Base-by-base conservation (phyloP, 2,888 invertebrate species). In the Nematopogon swammerdamellus region DNA sequence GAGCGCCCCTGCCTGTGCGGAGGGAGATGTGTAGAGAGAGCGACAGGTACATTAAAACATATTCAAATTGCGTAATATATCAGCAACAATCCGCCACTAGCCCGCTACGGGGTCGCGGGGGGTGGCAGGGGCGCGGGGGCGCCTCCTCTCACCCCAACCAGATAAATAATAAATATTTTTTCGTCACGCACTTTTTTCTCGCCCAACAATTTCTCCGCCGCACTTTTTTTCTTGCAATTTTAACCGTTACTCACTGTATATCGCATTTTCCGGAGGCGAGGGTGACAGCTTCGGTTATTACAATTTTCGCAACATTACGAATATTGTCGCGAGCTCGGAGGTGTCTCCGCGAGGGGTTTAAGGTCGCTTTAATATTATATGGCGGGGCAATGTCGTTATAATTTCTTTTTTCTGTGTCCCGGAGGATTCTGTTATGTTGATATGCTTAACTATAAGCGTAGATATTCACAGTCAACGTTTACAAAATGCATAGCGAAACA, bases 271-370 rank as follows among this genome's bases (percentile, higher is more conserved):
- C 50, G 48, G 36, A 45, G 51, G 36, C 36, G 36, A 36, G 53
- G 50, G 53, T 49, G 36, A 46, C 45, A 45, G 46, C 46, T 47
- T 49, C 50, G 75, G 76, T 76, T 75, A 79, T 79, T 79, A 79
- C 76, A 80, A 79, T 79, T 80, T 79, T 72, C 72, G 73, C 36
- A 36, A 72, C 76, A 67, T 80, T 80, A 80, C 79, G 80, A 80
- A 80, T 80, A 79, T 74, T 72, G 73, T 67, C 67, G 68, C 64
- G n/a, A 20, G 36, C 6, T 14, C 11, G 25, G 8, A 14, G 36
- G 36, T 36, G 36, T 14, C 36, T 36, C 11, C 36, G 36, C 36
- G 36, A 36, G 36, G 36, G 36, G 36, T 36, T 36, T 36, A 36
- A 36, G 36, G 36, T 36, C 36, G 36, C 36, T 36, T 36, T 36